phyloP scores from a whole-genome alignment of 1,140 invertebrate species.

The Halyomorpha halys region DNA sequence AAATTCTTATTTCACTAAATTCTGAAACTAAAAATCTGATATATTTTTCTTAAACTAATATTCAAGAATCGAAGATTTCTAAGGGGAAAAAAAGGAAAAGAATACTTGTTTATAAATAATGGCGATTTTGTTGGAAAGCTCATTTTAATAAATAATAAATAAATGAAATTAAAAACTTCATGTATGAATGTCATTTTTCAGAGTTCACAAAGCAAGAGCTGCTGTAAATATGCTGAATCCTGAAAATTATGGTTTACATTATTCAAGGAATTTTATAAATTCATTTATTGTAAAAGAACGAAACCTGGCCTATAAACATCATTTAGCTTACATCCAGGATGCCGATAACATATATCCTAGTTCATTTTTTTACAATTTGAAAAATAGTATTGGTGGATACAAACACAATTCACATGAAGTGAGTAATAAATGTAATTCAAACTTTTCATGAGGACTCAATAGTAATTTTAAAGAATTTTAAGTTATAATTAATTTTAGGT shows the following conservation, averaged over 20 bases:
- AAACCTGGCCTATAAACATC: slow-evolving; percentile 37
- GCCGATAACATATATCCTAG: slow-evolving; percentile 45
- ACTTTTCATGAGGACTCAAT: not conserved
- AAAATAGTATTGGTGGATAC: slow-evolving; percentile 39
- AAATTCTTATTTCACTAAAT: too few relatives aligned
- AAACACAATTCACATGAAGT: slow-evolving; percentile 34
- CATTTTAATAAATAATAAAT: not conserved
- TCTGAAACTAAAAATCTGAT: too few relatives aligned
- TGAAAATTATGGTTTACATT: slow-evolving; percentile 42
- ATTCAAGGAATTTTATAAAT: slow-evolving; percentile 39
- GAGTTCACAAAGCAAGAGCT: slow-evolving; percentile 43
- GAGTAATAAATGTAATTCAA: slow-evolving; percentile 3
- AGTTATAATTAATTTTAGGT: not conserved
- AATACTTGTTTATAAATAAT: too few relatives aligned
- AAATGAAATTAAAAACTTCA: too few relatives aligned
- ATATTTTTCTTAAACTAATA: too few relatives aligned
- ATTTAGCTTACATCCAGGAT: slow-evolving; percentile 41
- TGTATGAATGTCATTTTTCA: slow-evolving; percentile 32
- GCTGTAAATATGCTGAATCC: slow-evolving; percentile 44
- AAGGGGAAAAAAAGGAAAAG: too few relatives aligned
- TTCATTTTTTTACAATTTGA: slow-evolving; percentile 35
- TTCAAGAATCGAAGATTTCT: too few relatives aligned
- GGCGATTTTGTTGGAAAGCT: too few relatives aligned
- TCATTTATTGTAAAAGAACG: slow-evolving; percentile 38
- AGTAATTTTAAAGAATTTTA: not conserved